Percentiles rank a stretch among this genome's conserved stretches.
phyloP scores from a whole-genome alignment of 2,113 vertebrate species.

The Takifugu flavidus region DNA sequence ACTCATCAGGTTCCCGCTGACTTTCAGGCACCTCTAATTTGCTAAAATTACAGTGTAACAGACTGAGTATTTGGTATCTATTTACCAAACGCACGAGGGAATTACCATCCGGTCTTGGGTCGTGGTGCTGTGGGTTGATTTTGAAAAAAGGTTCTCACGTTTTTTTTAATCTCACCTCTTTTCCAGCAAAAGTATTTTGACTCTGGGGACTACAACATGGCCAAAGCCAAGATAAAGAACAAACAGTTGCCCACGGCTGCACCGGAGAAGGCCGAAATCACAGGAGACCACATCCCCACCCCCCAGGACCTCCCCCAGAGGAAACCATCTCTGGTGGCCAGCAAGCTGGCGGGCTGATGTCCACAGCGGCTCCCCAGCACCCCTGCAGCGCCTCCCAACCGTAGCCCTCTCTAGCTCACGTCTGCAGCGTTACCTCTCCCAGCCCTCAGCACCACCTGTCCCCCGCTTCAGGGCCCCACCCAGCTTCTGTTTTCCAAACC shows the following conservation, averaged over 20 bases:
- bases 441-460: constrained; percentile 55
- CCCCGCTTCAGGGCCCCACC: constrained; percentile 70
- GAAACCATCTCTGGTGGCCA: constrained; percentile 97
- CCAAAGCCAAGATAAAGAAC: constrained; percentile 98
- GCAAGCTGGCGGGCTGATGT: constrained; percentile 95
- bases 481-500: constrained; percentile 45
- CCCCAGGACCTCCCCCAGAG: constrained; percentile 98
- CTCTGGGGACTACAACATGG: constrained; percentile 99
- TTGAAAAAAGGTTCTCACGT: not conserved
- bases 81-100: too few relatives aligned
- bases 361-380: constrained; percentile 8
- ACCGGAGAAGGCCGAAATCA: constrained; percentile 95
- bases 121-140: too few relatives aligned
- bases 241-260: constrained; percentile 90
- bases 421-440: constrained; percentile 65
- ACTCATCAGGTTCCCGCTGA: too few relatives aligned
- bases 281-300: constrained; percentile 98
- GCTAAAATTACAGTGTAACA: too few relatives aligned
- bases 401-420: constrained; percentile 73
- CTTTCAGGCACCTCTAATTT: too few relatives aligned
- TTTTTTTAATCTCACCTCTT: constrained; percentile 8
- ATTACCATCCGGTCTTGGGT: too few relatives aligned
- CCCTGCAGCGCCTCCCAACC: constrained; percentile 18
- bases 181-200: constrained; percentile 98
- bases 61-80: too few relatives aligned